Evolutionary conservation across 2,797 vertebrate genomes (phyloP), one percentile per base, ranked within the genome.

Genomic region (Crypturellus tataupa): DNA sequence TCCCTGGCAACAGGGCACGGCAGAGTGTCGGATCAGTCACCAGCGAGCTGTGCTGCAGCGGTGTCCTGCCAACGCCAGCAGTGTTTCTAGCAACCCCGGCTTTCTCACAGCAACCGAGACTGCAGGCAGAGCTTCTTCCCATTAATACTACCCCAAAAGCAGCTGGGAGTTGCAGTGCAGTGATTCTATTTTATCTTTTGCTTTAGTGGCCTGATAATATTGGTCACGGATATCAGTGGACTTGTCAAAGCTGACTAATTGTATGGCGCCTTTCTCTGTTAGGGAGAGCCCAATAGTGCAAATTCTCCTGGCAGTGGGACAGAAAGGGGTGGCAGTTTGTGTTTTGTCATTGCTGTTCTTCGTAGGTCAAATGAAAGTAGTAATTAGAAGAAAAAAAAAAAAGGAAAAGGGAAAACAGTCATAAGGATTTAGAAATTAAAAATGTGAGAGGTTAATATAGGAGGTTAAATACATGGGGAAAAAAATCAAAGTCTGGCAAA

Each of bases 371-470:
- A 90, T 37, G 13, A 85, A 89, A 75, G 60, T 11, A 90, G 44
- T 55, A 90, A 89, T 83, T 82, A 81, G 81, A 84, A 93, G 63
- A n/a, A 33, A 72, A 89, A 65, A 49, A 12, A 29, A n/a, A 51
- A 37, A 3, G 17, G 17, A 18, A 44, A 44, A 18, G 42, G 42
- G 42, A 44, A 44, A 44, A 44, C 17, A 18, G 17, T 44, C 17
- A 8, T 18, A 44, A 44, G 4, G 42, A 18, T 44, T 44, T 44
- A 18, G 42, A 44, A 44, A 44, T 44, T 59, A 15, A 29, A 87
- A 94, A 79, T 70, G 51, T 59, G 46, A 88, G 37, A 88, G 70
- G 59, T 85, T 88, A 87, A 82, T 78, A 84, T 83, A 76, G 21
- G 51, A 79, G 24, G 62, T 63, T 89, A 80, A 70, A 64, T 40